Conservation (phyloP, 1,140 invertebrate genomes). For the Drosophila teissieri region DNA sequence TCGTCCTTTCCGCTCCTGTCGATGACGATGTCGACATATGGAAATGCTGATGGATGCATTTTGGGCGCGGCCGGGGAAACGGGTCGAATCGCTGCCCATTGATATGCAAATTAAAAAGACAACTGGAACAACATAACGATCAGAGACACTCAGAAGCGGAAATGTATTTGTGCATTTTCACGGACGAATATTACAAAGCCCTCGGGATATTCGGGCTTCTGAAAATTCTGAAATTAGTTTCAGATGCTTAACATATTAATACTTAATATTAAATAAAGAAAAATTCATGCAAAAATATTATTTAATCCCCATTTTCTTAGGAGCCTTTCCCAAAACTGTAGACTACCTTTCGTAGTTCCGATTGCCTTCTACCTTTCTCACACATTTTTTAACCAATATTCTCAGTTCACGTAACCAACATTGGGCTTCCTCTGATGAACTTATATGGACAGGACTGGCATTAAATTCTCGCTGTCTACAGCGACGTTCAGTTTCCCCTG, state of each 20-base stretch:
- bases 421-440: conserved; percentile 57
- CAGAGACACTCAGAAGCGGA: conserved; percentile 19
- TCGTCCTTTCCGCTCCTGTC: conserved; percentile 29
- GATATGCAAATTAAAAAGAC: conserved; percentile 74
- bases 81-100: conserved; percentile 67
- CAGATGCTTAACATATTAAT: too few species aligned
- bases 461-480: conserved; percentile 49
- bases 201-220: conserved; percentile 11
- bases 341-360: neutral
- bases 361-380: neutral
- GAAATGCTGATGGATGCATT: conserved; percentile 70
- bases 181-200: conserved; percentile 16
- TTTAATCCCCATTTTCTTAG: too few species aligned
- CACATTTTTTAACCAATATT: conserved; percentile 47
- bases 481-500: conserved; percentile 31
- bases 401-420: conserved; percentile 34
- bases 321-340: too few species aligned
- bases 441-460: conserved; percentile 72
- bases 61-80: conserved; percentile 31
- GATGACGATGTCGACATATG: conserved; percentile 71
- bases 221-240: neutral
- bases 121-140: conserved; percentile 52
- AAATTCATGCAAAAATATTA: too few species aligned
- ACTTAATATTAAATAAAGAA: too few species aligned
- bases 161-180: conserved; percentile 11